Evolutionary conservation across 1,140 invertebrate genomes (phyloP).

Genomic region (Drosophila suzukii): DNA sequence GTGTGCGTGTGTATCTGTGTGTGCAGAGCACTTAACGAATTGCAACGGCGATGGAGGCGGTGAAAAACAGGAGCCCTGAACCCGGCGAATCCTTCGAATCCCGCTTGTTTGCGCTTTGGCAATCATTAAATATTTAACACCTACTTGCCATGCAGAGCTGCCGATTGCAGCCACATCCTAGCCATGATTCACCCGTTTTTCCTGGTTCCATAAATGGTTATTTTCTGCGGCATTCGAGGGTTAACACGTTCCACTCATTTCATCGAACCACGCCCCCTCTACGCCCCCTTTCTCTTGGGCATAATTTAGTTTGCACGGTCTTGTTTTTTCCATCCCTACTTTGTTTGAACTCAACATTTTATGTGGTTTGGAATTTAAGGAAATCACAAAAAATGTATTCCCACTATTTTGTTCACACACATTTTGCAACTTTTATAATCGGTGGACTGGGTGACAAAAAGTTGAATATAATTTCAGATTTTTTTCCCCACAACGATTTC

Average conservation of each 20-base stretch:
- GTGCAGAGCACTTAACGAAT: constrained; percentile 64
- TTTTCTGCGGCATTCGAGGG: constrained; percentile 32
- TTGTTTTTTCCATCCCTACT: background rate
- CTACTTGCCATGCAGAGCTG: constrained; percentile 58
- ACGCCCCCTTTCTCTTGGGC: constrained; percentile 13
- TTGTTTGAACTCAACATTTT: constrained; percentile 21
- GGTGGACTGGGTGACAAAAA: constrained; percentile 1
- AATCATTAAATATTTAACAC: constrained; percentile 78
- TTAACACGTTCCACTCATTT: constrained; percentile 50
- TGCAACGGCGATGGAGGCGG: constrained; percentile 29
- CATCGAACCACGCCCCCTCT: constrained; percentile 16
- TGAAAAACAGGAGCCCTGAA: background rate
- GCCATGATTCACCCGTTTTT: constrained; percentile 1
- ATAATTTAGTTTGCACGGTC: constrained; percentile 35
- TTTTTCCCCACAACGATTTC: constrained; percentile 2
- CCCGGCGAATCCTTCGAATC: background rate
- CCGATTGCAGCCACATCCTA: constrained; percentile 26
- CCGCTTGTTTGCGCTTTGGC: constrained; percentile 50
- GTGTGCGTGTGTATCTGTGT: constrained; percentile 9
- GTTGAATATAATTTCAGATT: constrained; percentile 25
- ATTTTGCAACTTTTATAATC: constrained; percentile 27
- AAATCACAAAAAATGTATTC: constrained; percentile 11
- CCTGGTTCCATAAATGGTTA: constrained; percentile 49
- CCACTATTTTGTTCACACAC: constrained; percentile 31
- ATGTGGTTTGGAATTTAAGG: constrained; percentile 16